A percentile compares a stretch with the other conserved stretches of the same genome.
Conservation (phyloP, 2,797 vertebrate species). For the Ambastaia sidthimunki region DNA sequence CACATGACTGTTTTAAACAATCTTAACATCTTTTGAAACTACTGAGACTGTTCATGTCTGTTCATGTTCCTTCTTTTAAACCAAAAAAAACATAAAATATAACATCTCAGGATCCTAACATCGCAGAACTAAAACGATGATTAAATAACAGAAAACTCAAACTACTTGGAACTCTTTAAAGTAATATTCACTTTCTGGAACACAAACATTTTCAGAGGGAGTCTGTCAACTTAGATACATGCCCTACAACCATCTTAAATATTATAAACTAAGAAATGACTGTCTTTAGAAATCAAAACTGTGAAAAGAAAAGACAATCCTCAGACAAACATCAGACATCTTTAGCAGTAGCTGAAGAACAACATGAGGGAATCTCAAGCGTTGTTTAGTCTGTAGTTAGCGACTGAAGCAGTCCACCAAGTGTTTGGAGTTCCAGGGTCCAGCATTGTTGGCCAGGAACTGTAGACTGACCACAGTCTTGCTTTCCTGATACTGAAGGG, state of each 20-base stretch:
- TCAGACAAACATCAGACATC: not conserved
- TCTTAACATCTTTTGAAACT: not conserved
- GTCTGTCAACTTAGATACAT: not conserved
- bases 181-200: not conserved
- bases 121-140: not conserved
- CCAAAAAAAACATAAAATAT: not conserved
- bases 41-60: not conserved
- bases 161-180: not conserved
- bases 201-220: constrained; percentile 4
- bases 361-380: not conserved
- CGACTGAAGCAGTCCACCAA: constrained; percentile 75
- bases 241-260: not conserved
- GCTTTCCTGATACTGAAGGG: constrained; percentile 59
- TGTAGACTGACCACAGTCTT: constrained; percentile 72
- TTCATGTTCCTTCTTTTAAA: not conserved
- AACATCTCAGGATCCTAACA: not conserved
- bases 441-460: constrained; percentile 69
- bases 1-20: not conserved
- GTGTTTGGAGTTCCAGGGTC: constrained; percentile 76
- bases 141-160: not conserved
- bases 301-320: not conserved
- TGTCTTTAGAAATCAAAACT: not conserved
- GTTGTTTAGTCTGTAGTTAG: constrained; percentile 55
- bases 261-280: not conserved
- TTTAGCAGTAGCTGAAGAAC: not conserved